Conservation (phyloP, 2,113 vertebrate genomes). For the Mesoclemmys tuberculata region DNA sequence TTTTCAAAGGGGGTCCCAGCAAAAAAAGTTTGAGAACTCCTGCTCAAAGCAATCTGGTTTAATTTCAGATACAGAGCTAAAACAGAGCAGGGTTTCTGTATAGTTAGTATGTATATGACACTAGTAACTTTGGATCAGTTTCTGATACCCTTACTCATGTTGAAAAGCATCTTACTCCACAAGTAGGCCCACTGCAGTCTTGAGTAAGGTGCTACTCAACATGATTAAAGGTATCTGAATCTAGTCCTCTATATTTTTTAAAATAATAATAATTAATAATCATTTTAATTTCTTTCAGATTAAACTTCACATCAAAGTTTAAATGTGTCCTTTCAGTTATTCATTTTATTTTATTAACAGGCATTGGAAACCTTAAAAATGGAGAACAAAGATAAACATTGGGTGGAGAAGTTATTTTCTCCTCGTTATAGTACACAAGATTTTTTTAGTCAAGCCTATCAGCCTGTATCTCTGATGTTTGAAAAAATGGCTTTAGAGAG, state of each 20-base stretch:
- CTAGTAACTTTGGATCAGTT: fast-evolving
- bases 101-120: background rate
- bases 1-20: too few relatives aligned
- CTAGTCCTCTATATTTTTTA: background rate
- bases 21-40: too few relatives aligned
- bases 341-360: background rate
- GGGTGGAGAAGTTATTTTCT: slow-evolving; percentile 65
- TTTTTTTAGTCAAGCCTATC: slow-evolving; percentile 36
- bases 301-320: background rate
- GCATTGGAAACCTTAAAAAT: slow-evolving; percentile 25
- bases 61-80: background rate
- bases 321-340: background rate
- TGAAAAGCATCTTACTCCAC: background rate
- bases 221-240: background rate
- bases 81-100: background rate
- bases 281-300: background rate
- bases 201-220: background rate
- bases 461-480: slow-evolving; percentile 27
- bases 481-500: slow-evolving; percentile 48
- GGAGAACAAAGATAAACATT: slow-evolving; percentile 48
- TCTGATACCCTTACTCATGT: background rate
- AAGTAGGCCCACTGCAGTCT: background rate
- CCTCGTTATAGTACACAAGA: slow-evolving; percentile 59
- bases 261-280: background rate
- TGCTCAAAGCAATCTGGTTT: background rate